Evolutionary conservation across 1,140 invertebrate species (phyloP), one percentile per base, ranked within the genome.

Genomic region (Lanistes nyassanus): DNA sequence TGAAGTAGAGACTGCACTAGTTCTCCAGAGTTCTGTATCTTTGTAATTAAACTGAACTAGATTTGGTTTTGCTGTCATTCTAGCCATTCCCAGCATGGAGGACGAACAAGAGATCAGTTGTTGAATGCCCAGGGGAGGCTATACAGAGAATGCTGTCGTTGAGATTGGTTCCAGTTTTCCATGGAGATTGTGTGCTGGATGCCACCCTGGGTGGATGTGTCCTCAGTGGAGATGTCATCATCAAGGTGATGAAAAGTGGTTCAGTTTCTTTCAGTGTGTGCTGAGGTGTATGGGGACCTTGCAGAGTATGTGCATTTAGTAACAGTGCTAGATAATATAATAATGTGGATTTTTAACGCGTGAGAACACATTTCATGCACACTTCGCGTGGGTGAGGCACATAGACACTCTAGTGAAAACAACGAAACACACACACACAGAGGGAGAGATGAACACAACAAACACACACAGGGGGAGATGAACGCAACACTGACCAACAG

Each of bases 171-270:
- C 81, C 83, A 11, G 80, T 84, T 6, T 62, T 84, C 3, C 83
- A 84, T 75, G 83, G 83, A 36, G 83, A 84, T 62, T 77, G 75
- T 72, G 73, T 81, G 23, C 56, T 80, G 3, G 83, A 84, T 39
- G 47, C 29, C 3, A 62, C 37, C 6, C 66, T 67, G 70, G 82
- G 81, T 0, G 81, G 80, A 42, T 62, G 60, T 47, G 81, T 84
- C 26, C 76, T 84, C 1, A 84, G 83, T 79, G 83, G 83, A 26
- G 83, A 84, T 66, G 78, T 75, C 19, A 76, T 84, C 26, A 83
- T 83, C 26, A 73, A 83, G 75, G 83, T 84, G 73, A 77, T 36
- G 21, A 21, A 29, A 51, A 55, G 26, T 19, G 21, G 21, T n/a
- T n/a, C 16, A 21, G 9, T 51, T 56, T 21, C 69, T 13, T 62